Percentiles rank a stretch among this genome's conserved stretches.
phyloP scores from a whole-genome alignment of 1,140 invertebrate genomes.

The Bombus haemorrhoidalis region DNA sequence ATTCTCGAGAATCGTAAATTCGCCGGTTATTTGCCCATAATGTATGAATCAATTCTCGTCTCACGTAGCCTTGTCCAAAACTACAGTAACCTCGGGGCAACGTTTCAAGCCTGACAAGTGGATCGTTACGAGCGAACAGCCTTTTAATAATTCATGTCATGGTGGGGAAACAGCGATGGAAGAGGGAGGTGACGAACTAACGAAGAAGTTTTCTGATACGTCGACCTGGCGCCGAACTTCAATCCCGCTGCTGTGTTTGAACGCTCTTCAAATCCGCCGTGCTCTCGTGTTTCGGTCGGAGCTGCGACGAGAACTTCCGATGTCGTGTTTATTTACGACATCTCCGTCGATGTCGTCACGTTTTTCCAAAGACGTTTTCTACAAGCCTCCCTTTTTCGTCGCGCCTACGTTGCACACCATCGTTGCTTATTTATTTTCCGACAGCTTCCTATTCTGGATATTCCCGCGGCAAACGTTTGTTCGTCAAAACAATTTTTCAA shows the following conservation, averaged over 20 bases:
- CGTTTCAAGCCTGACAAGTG: slow-evolving; percentile 16
- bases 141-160: slow-evolving; percentile 60
- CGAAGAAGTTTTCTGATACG: slow-evolving; percentile 56
- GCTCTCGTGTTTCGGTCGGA: slow-evolving; percentile 9
- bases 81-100: slow-evolving; percentile 15
- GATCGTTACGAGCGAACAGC: slow-evolving; percentile 12
- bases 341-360: slow-evolving; percentile 39
- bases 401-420: not conserved
- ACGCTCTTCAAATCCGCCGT: slow-evolving; percentile 5
- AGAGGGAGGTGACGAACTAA: not conserved
- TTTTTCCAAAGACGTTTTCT: slow-evolving; percentile 56
- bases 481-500: slow-evolving; percentile 34
- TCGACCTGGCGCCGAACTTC: slow-evolving; percentile 23
- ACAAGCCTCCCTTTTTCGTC: not conserved
- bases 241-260: slow-evolving; percentile 20
- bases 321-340: slow-evolving; percentile 56
- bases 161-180: no score
- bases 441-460: not conserved
- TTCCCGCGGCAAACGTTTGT: slow-evolving; percentile 9
- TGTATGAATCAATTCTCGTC: slow-evolving; percentile 16
- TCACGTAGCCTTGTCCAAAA: not conserved
- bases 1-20: slow-evolving; percentile 7
- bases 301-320: slow-evolving; percentile 7
- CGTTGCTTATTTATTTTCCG: slow-evolving; percentile 9
- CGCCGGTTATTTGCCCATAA: slow-evolving; percentile 7